Percentiles rank a stretch among this genome's conserved stretches.
These are phyloP conservation scores for Hirudinaria manillensis DNA, from an alignment of 2,888 invertebrate genomes.

Conservation along the genomic window DNA sequence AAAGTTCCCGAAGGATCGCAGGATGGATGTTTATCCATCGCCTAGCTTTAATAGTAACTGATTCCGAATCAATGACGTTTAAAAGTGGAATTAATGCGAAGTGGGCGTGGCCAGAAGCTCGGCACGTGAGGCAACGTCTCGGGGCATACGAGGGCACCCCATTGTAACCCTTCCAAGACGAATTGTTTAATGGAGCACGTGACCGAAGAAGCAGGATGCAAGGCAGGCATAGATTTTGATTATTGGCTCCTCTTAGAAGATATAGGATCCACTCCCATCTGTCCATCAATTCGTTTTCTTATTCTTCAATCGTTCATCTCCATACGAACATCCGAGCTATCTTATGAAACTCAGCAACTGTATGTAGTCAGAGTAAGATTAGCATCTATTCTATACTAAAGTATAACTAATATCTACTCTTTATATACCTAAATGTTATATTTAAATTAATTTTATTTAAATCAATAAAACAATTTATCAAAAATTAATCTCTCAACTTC, in stretches of 20 bases:
- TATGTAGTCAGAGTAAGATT: too few species aligned
- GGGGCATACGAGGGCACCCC: not conserved
- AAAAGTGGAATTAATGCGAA: conserved; percentile 10
- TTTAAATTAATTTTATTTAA: too few species aligned
- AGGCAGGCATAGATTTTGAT: conserved; percentile 3
- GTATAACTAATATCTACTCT: too few species aligned
- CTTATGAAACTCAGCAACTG: too few species aligned
- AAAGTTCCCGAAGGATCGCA: not conserved
- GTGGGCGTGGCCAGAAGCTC: not conserved
- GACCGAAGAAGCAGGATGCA: not conserved
- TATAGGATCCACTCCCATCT: not conserved
- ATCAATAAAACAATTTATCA: too few species aligned
- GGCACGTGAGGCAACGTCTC: not conserved
- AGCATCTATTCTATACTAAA: too few species aligned
- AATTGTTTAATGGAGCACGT: conserved; percentile 11
- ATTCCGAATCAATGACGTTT: conserved; percentile 16
- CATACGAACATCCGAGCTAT: too few species aligned
- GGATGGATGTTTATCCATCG: conserved; percentile 9
- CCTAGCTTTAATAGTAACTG: conserved; percentile 3
- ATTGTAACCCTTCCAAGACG: conserved; percentile 8
- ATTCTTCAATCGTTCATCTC: not conserved
- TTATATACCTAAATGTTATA: too few species aligned
- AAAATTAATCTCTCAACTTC: too few species aligned
- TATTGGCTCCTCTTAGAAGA: not conserved
- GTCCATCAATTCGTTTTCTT: not conserved